Evolutionary conservation across 2,888 invertebrate species (phyloP).

Genomic region (Amphipyra berbera): DNA sequence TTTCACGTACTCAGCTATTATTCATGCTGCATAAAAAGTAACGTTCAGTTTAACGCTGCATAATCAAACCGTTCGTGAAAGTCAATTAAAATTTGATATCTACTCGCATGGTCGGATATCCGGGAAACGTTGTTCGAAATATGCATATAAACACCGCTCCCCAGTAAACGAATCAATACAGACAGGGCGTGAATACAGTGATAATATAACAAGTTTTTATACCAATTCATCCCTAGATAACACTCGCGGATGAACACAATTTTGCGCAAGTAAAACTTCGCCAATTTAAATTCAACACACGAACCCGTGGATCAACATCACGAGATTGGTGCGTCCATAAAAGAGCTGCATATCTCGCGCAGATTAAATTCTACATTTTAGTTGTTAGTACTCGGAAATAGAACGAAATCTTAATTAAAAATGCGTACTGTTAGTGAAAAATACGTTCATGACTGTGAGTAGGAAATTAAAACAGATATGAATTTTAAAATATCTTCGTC

Average conservation of each 20-base stretch:
- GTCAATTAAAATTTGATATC: slow-evolving; percentile 32
- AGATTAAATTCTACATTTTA: slow-evolving; percentile 24
- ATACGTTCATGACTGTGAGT: no score
- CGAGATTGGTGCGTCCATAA: slow-evolving; percentile 20
- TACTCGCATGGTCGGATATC: slow-evolving; percentile 11
- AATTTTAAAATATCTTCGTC: no score
- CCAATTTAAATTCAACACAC: slow-evolving; percentile 44
- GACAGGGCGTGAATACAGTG: slow-evolving; percentile 5
- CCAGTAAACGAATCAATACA: slow-evolving; percentile 39
- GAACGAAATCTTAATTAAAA: slow-evolving; percentile 10
- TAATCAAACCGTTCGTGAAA: slow-evolving; percentile 38
- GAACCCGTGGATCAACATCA: slow-evolving; percentile 16
- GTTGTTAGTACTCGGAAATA: slow-evolving; percentile 2
- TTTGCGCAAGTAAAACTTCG: slow-evolving; percentile 35
- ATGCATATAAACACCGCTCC: slow-evolving; percentile 14
- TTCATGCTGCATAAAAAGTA: slow-evolving; percentile 14
- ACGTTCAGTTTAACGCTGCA: slow-evolving; percentile 16
- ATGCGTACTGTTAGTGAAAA: no score
- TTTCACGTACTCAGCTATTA: slow-evolving; percentile 13
- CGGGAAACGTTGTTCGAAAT: slow-evolving; percentile 18
- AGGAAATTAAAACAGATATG: neutral
- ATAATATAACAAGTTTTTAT: slow-evolving; percentile 31
- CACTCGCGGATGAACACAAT: slow-evolving; percentile 39
- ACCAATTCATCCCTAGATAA: slow-evolving; percentile 24
- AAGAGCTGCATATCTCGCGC: slow-evolving; percentile 11